Evolutionary conservation across 2,888 invertebrate genomes (phyloP), one percentile per base, ranked within the genome.

Genomic region (Alentia gelatinosa): DNA sequence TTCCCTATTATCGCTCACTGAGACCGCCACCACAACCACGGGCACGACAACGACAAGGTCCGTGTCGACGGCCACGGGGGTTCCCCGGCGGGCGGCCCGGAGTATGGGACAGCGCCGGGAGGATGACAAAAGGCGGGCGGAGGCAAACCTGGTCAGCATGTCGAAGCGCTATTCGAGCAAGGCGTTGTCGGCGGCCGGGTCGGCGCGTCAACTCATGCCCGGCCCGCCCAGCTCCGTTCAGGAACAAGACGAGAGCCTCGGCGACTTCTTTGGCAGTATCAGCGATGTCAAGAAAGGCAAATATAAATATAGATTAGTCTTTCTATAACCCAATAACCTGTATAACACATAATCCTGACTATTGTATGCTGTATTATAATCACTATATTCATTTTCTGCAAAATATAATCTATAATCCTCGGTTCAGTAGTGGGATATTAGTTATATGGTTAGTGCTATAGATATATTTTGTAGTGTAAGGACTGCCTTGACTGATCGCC

Each of bases 231-330:
- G 86, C 47, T 86, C 86, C 0, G 86, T 42, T 0, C 26, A 42
- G 0, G 86, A 47, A 26, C 86, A 86, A 3, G 86, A 86, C 15
- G 86, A 86, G 86, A 42, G 47, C 47, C 1, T 47, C 19, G 86
- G 86, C 12, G 86, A 86, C 47, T 30, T 86, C 1, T 47, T 83
- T 35, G 83, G 40, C 83, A 83, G 83, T 35, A 39, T 86, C 33
- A 33, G 47, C 26, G 86, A 86, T 19, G 35, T 86, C 42, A 86
- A 86, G 26, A 86, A 86, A 86, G 86, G 86, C 86, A 86, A 86
- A 86, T 86, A 86, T 86, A 86, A 50, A 42, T 19, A 19, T 19
- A 26, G 86, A 86, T 47, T 86, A 86, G 26, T 86, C 86, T 7
- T 86, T 40, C 42, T 30, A 4, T 74, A 74, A 74, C 74, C 63